phyloP scores from a whole-genome alignment of 1,140 invertebrate species.

The Achroia grisella region DNA sequence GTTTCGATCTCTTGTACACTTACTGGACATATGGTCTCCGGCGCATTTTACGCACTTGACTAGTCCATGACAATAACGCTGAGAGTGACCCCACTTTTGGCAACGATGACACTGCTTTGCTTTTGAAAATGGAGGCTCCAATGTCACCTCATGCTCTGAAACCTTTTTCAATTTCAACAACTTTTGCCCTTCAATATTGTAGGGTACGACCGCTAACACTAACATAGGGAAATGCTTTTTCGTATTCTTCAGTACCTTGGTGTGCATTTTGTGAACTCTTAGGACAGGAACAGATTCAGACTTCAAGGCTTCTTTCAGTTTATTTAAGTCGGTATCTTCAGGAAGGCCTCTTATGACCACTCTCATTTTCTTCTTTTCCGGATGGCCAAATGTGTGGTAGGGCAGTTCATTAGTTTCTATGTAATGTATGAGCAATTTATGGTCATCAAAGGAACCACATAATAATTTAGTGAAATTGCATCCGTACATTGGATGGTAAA shows the following conservation, averaged over 20 bases:
- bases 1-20: constrained; percentile 25
- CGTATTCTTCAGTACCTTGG: constrained; percentile 1
- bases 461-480: constrained; percentile 27
- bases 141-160: constrained; percentile 23
- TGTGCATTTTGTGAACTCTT: constrained; percentile 39
- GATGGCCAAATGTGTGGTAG: constrained; percentile 40
- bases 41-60: constrained; percentile 46
- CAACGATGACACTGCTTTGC: constrained; percentile 38
- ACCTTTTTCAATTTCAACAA: constrained; percentile 28
- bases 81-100: constrained; percentile 47
- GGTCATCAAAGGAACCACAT: constrained; percentile 29
- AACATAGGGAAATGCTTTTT: constrained; percentile 17
- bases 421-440: constrained; percentile 25
- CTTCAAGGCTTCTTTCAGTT: constrained; percentile 26
- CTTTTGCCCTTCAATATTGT: constrained; percentile 25
- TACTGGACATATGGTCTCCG: constrained; percentile 29
- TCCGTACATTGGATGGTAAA: constrained; percentile 22
- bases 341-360: constrained; percentile 37
- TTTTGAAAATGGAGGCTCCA: constrained; percentile 30
- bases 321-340: constrained; percentile 20
- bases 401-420: constrained; percentile 38
- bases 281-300: constrained; percentile 28
- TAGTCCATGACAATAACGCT: constrained; percentile 38
- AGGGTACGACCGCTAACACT: constrained; percentile 31
- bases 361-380: constrained; percentile 37